Evolutionary conservation across 1,140 invertebrate genomes (phyloP).

Genomic region (Mya arenaria): DNA sequence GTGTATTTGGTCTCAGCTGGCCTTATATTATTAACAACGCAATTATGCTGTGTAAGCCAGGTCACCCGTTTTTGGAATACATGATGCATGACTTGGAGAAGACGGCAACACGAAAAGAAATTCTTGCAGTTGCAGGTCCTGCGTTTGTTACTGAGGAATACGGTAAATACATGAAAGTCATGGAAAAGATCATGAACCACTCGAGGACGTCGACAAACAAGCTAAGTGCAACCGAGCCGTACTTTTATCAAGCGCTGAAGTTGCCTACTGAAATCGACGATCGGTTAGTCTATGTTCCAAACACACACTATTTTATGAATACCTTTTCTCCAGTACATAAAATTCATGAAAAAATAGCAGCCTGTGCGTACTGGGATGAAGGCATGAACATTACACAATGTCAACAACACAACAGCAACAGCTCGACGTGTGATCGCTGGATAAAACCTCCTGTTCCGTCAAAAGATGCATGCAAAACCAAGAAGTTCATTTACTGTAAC

Average conservation of each 20-base stretch:
- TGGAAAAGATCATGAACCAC: neutral
- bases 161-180: neutral
- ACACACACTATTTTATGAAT: slow-evolving; percentile 32
- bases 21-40: slow-evolving; percentile 70
- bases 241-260: too few species aligned
- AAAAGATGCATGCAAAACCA: too few species aligned
- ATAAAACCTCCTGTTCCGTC: too few species aligned
- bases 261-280: neutral
- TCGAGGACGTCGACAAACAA: neutral
- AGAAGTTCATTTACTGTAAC: too few species aligned
- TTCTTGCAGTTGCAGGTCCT: neutral
- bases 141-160: neutral
- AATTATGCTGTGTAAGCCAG: slow-evolving; percentile 66
- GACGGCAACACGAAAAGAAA: neutral
- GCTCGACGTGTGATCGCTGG: too few species aligned
- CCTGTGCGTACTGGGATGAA: too few species aligned
- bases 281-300: slow-evolving; percentile 17
- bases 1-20: slow-evolving; percentile 59
- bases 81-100: slow-evolving; percentile 60
- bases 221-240: too few species aligned
- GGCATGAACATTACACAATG: too few species aligned
- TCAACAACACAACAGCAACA: too few species aligned
- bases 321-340: too few species aligned
- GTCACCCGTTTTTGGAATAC: slow-evolving; percentile 70
- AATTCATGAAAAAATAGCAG: too few species aligned